phyloP scores from a whole-genome alignment of 2,797 vertebrate genomes.

The Brotogeris chrysoptera region DNA sequence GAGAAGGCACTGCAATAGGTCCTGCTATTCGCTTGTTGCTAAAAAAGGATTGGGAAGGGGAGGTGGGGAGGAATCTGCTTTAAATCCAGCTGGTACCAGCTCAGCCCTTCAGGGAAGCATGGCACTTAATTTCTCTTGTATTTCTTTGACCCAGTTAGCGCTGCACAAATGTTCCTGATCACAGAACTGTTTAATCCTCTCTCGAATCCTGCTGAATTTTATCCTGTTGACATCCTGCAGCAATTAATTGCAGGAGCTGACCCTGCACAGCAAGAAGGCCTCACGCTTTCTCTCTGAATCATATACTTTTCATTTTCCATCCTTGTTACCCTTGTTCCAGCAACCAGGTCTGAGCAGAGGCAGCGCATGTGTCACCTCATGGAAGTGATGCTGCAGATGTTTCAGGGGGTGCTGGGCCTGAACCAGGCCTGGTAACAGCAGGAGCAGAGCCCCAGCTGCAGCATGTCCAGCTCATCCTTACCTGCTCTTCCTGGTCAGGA shows the following conservation, averaged over 20 bases:
- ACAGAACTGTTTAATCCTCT: slow-evolving; percentile 44
- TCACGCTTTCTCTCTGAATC: background rate
- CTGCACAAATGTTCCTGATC: slow-evolving; percentile 27
- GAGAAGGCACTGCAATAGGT: background rate
- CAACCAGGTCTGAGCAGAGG: background rate
- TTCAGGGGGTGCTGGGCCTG: background rate
- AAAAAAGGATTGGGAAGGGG: background rate
- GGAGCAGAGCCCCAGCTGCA: background rate
- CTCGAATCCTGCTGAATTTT: slow-evolving; percentile 19
- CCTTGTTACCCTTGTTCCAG: background rate
- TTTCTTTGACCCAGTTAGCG: slow-evolving; percentile 63
- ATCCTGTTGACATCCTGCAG: slow-evolving; percentile 36
- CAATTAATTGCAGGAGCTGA: slow-evolving; percentile 10
- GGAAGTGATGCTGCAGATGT: background rate
- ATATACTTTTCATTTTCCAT: background rate
- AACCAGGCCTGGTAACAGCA: background rate
- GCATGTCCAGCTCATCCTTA: background rate
- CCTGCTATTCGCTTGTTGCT: slow-evolving; percentile 15
- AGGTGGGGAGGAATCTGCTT: background rate
- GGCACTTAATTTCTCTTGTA: background rate
- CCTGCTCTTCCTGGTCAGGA: background rate
- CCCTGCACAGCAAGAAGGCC: background rate
- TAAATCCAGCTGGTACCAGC: slow-evolving; percentile 31
- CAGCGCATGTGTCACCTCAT: accelerated
- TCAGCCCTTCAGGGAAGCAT: slow-evolving; percentile 35